Base-by-base conservation (phyloP, 1,140 invertebrate genomes). In the Ganaspis sp. region DNA sequence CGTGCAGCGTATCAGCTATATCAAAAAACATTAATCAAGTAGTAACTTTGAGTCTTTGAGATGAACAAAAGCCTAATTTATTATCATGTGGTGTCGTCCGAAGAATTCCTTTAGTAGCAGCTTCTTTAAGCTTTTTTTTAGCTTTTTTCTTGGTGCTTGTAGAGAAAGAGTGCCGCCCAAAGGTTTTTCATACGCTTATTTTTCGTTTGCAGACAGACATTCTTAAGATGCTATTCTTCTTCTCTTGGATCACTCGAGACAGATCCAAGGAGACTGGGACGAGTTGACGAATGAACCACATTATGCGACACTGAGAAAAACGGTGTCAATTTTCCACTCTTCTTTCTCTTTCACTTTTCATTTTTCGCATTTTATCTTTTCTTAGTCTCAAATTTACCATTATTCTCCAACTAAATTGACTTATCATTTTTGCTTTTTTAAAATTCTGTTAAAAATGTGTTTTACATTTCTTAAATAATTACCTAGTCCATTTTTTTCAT, bases 211-310 rank as follows among this genome's bases (percentile, higher is more conserved):
- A 11, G 58, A 34, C 58, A 64, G 58, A 64, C 54, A 64, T 29
- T 64, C 54, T 64, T 64, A 64, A 64, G 54, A 64, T 64, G 58
- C 23, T 64, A 64, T 64, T 64, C 12, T 64, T 64, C 58, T 34
- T 64, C 6, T 34, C 23, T 3, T 34, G 23, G 26, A 64, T 64
- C 26, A n/a, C 58, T 26, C 6, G 58, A 6, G 58, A 29, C 23
- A 29, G 23, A 64, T 64, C 58, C 15, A n/a, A 64, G 23, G 58
- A 64, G 26, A 64, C 26, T 26, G 26, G 21, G 8, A 29, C 21
- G 58, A 34, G 58, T 64, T 64, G 58, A 64, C 26, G 26, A 64
- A 64, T 64, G 58, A 29, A 64, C 58, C 15, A 64, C 21, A 64
- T 64, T 29, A 64, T 64, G 26, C 11, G 12, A n/a, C 58, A 64